Percentiles rank a stretch among this genome's conserved stretches.
These are phyloP conservation scores for Lethenteron reissneri DNA, from an alignment of 2,113 vertebrate species.

Conservation along the genomic window DNA sequence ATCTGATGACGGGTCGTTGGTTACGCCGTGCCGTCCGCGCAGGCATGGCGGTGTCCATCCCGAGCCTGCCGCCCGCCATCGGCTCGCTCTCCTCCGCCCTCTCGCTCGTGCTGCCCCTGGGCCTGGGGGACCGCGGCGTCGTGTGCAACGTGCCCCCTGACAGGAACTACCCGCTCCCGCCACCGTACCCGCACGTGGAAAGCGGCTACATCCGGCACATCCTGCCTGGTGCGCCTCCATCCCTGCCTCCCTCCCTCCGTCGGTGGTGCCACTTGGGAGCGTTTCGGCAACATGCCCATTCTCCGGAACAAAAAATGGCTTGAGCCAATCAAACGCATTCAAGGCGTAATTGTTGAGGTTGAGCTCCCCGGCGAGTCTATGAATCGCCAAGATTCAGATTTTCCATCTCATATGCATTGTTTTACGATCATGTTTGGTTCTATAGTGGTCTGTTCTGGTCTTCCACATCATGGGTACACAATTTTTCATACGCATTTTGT, in stretches of 20 bases:
- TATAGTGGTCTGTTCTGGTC: too few relatives aligned
- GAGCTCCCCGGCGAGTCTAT: too few relatives aligned
- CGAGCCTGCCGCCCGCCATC: conserved; percentile 67
- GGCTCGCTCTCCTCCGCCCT: conserved; percentile 80
- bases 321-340: too few relatives aligned
- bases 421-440: too few relatives aligned
- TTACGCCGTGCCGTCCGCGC: conserved; percentile 10
- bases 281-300: not conserved
- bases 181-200: conserved; percentile 86
- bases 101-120: conserved; percentile 96
- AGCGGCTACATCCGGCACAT: conserved; percentile 97
- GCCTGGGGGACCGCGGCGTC: conserved; percentile 75
- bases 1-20: not conserved
- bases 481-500: too few relatives aligned
- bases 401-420: too few relatives aligned
- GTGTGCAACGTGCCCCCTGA: conserved; percentile 93
- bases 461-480: too few relatives aligned
- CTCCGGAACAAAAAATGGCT: not conserved
- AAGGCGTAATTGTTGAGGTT: too few relatives aligned
- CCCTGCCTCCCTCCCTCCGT: not conserved
- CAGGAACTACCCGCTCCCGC: conserved; percentile 80
- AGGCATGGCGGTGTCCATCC: conserved; percentile 91
- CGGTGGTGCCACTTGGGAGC: not conserved
- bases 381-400: too few relatives aligned
- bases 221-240: conserved; percentile 43